Base-by-base conservation (phyloP, 2,113 vertebrate genomes). In the Fulmarus glacialis region DNA sequence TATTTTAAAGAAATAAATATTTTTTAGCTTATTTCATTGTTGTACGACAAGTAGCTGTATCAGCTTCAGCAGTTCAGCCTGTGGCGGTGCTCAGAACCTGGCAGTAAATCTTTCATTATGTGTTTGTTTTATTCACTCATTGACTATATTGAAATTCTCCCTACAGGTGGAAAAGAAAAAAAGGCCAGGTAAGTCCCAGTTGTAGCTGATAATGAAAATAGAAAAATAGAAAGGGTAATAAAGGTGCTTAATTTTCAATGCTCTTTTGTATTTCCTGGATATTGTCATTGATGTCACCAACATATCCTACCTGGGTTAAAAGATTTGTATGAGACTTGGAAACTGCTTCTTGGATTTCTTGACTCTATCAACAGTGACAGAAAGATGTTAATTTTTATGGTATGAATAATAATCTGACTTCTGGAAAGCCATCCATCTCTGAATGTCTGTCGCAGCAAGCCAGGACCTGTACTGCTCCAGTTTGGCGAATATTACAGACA, bases 161-260 rank as follows among this genome's bases (percentile, higher is more conserved):
- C 89, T 71, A 58, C 94, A 96, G 95, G 87, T 74, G 38, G 59
- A 59, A 90, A 92, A 82, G 47, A 40, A 29, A 84, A 81, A 88
- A 88, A 77, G 42, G 9, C 38, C 84, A 93, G 96, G 96, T 97
- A 97, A 95, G 93, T 90, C 53, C 67, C 29, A 43, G 45, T 53
- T 15, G 2, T 48, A 77, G 42, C 32, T 2, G 2, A 12, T 71
- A 71, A 59, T 0, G 12, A 0, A 5, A 45, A 20, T 8, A 48
- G 74, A 59, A 27, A 30, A 75, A 45, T 4, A 67, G 83, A 53
- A 90, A 78, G 24, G 42, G 36, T 53, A 34, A 38, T 70, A 45
- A n/a, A 5, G 17, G 62, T 80, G 74, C 74, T 95, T 55, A 73
- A 3, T 77, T 92, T n/a, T 68, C 58, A 60, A 21, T 66, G 82